These are phyloP conservation scores for Dendrophyllia cribrosa DNA, from an alignment of 64 coral and sea anemone species.

Conservation along the genomic window DNA sequence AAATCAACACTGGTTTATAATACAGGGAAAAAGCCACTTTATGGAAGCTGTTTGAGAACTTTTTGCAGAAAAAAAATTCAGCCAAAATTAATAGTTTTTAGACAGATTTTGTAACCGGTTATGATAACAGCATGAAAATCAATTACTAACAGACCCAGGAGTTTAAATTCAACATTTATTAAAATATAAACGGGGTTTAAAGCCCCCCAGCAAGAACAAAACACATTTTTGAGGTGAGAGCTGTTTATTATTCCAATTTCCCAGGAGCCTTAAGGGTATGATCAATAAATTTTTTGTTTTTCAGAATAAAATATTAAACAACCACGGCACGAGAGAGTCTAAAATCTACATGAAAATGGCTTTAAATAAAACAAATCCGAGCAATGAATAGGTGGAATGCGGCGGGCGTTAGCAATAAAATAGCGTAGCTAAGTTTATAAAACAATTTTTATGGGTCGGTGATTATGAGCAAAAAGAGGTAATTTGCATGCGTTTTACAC, in stretches of 20 bases:
- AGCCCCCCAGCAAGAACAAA: background rate
- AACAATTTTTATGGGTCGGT: background rate
- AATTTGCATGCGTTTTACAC: background rate
- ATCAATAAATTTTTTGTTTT: conserved; percentile 4
- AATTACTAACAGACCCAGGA: background rate
- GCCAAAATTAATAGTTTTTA: too few species aligned
- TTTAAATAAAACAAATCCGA: background rate
- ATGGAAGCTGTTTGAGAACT: too few species aligned
- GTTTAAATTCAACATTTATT: background rate
- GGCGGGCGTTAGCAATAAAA: background rate
- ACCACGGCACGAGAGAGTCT: too few species aligned
- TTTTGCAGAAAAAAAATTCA: too few species aligned
- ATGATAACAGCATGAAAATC: background rate
- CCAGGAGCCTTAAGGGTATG: background rate
- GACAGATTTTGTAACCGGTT: too few species aligned
- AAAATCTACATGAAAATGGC: conserved; percentile 9
- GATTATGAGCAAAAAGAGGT: background rate
- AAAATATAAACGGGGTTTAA: background rate
- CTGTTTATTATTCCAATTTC: background rate
- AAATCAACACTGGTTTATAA: too few species aligned
- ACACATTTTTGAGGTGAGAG: too few species aligned
- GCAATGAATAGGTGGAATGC: background rate
- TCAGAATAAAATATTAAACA: conserved; percentile 4
- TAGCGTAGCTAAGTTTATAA: background rate
- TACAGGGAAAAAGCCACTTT: too few species aligned